Conservation (phyloP, 2,113 vertebrate species). For the Corydoras maculifer region DNA sequence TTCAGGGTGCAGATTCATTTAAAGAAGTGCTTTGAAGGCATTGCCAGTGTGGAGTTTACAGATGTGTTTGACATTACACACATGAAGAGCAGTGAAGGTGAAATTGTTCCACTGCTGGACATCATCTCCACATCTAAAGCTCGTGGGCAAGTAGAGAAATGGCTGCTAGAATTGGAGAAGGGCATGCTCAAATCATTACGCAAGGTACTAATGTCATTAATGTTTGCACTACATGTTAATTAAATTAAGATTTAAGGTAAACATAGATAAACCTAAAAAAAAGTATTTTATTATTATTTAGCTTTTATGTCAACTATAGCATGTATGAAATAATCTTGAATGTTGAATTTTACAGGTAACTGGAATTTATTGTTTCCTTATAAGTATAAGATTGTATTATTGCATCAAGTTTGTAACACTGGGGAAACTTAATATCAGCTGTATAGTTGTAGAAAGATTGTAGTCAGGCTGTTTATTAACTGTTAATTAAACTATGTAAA, state of each 20-base stretch:
- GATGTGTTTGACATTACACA: constrained; percentile 81
- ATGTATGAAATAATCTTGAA: too few relatives aligned
- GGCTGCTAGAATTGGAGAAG: constrained; percentile 77
- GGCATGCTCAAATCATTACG: constrained; percentile 77
- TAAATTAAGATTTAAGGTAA: not conserved
- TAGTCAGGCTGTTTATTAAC: too few relatives aligned
- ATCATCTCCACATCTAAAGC: constrained; percentile 80
- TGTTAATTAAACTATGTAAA: too few relatives aligned
- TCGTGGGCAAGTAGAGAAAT: constrained; percentile 85
- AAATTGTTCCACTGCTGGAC: constrained; percentile 71
- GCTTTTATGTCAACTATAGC: too few relatives aligned
- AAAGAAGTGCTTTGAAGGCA: constrained; percentile 91
- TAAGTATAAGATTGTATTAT: too few relatives aligned
- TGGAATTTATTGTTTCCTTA: too few relatives aligned
- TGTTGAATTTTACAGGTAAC: too few relatives aligned
- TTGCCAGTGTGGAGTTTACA: constrained; percentile 78
- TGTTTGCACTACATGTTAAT: not conserved
- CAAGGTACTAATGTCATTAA: constrained; percentile 60
- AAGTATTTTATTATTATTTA: too few relatives aligned
- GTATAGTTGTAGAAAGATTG: too few relatives aligned
- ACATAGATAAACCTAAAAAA: too few relatives aligned
- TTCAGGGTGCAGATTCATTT: constrained; percentile 80
- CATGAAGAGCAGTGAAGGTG: constrained; percentile 83
- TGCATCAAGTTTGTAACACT: too few relatives aligned
- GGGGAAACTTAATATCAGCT: too few relatives aligned